phyloP scores from a whole-genome alignment of 2,113 vertebrate genomes.

The Phalacrocorax carbo region DNA sequence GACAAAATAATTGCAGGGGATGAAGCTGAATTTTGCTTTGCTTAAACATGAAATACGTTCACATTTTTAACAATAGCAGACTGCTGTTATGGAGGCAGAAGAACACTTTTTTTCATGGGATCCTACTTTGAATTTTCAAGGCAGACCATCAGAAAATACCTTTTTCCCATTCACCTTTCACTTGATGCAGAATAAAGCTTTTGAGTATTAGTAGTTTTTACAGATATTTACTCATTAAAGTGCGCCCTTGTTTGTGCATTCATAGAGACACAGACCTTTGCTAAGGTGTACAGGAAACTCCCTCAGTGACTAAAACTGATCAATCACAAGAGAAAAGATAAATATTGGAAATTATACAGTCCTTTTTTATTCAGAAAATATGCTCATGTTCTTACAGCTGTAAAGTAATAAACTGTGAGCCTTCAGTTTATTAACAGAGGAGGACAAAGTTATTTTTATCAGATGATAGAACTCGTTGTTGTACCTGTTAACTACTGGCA shows the following conservation, averaged over 20 bases:
- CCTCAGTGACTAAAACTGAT: neutral
- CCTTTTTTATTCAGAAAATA: neutral
- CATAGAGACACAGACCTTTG: neutral
- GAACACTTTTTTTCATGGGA: neutral
- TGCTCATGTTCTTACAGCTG: neutral
- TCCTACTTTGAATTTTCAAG: neutral
- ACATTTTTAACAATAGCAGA: neutral
- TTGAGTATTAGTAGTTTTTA: neutral
- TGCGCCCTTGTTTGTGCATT: neutral
- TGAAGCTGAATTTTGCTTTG: neutral
- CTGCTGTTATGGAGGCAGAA: neutral
- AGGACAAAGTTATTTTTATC: neutral
- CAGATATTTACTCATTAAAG: neutral
- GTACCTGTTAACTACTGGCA: neutral
- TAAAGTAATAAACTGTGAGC: neutral
- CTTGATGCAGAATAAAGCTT: neutral
- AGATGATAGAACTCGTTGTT: neutral
- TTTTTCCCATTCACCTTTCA: neutral
- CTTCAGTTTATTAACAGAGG: neutral
- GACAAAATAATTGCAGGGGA: neutral
- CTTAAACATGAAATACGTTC: neutral
- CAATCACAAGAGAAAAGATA: neutral
- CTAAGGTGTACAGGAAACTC: neutral
- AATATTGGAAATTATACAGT: neutral
- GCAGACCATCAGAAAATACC: neutral